These are phyloP conservation scores for Halichoerus grypus DNA, from an alignment of 2,113 vertebrate genomes.

Conservation along the genomic window DNA sequence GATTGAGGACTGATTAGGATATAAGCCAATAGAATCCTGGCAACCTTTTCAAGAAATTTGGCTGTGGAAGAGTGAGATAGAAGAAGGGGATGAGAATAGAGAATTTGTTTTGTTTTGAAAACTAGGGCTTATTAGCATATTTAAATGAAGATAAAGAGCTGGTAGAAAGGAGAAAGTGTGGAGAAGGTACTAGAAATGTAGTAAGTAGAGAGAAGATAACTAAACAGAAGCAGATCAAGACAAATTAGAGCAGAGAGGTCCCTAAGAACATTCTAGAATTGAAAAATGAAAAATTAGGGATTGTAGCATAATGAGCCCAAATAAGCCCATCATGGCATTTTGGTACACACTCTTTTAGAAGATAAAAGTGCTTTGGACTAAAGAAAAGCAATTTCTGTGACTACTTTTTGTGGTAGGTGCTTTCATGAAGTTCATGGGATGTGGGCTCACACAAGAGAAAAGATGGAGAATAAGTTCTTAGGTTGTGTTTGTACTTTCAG, in stretches of 20 bases:
- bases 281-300: neutral
- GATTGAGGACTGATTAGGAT: neutral
- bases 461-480: neutral
- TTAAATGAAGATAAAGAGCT: neutral
- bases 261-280: neutral
- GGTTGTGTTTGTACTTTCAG: neutral
- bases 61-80: neutral
- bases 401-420: neutral
- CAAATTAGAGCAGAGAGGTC: neutral
- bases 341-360: neutral
- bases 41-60: neutral
- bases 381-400: neutral
- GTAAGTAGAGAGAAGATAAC: neutral
- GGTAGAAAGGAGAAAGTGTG: neutral
- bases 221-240: neutral
- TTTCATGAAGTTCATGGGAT: neutral
- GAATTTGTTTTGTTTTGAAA: neutral
- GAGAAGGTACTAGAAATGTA: neutral
- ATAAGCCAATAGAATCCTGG: neutral
- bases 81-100: neutral
- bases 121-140: neutral
- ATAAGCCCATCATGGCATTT: neutral
- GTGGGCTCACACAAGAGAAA: neutral
- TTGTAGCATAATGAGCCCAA: neutral
- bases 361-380: constrained; percentile 11